Evolutionary conservation across 2,888 invertebrate genomes (phyloP), one percentile per base, ranked within the genome.

Genomic region (Craniophora ligustri): DNA sequence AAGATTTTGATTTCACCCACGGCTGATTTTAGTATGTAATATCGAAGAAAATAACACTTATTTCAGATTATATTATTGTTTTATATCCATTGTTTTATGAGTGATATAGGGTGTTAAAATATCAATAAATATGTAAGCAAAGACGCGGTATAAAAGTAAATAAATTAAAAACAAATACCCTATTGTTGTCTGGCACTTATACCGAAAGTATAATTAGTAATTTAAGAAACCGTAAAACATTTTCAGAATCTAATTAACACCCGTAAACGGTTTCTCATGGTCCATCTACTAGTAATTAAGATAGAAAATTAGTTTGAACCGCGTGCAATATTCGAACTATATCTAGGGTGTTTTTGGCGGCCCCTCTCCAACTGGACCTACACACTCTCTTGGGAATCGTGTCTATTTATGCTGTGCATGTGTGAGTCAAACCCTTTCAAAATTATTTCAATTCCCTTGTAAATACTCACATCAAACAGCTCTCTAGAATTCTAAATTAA

Each of bases 211-310:
- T 44, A 44, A 46, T 51, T 49, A 46, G 35, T 26, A 34, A 6
- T 42, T 13, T 39, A 44, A 39, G 39, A 62, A 58, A 58, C 31
- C 19, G 44, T 62, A 36, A 31, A 47, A 39, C 10, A 47, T 44
- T 41, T 53, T 36, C 45, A 47, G 50, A 57, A 60, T 23, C 32
- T 66, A 21, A 62, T 67, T 66, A 62, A 23, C 46, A 47, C 39
- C 57, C 16, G n/a, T 57, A 62, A 57, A 66, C 48, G 36, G 46
- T 44, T 49, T 53, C 42, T 47, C 36, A 16, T 30, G 39, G 42
- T 47, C 47, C 23, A 59, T 18, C 59, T 40, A 41, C 8, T 7
- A 19, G 35, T 53, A 65, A 63, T 63, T 44, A 53, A 40, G 28
- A 63, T 44, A 26, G 21, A 35, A 58, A 48, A 36, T 53, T 47